Conservation (phyloP, 2,113 vertebrate genomes). For the Tachuris rubrigastra region DNA sequence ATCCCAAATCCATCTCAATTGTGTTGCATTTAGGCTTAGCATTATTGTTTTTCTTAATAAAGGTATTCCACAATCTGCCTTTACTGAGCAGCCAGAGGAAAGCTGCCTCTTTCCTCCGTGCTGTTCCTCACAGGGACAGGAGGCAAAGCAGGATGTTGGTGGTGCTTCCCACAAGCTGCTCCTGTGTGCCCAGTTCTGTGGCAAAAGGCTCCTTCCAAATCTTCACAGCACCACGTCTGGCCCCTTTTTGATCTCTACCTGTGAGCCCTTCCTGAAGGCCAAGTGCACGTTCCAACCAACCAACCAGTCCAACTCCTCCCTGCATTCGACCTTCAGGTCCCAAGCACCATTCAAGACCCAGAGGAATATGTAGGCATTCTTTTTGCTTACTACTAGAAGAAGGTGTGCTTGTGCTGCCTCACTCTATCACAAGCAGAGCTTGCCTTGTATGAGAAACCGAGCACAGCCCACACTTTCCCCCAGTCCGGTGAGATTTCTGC, state of each 20-base stretch:
- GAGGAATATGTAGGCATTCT: neutral
- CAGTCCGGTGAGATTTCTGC: neutral
- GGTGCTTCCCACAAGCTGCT: neutral
- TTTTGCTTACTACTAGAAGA: neutral
- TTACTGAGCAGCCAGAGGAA: neutral
- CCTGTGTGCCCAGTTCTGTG: neutral
- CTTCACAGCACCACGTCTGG: neutral
- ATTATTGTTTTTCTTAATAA: neutral
- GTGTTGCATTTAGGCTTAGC: neutral
- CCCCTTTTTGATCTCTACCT: neutral
- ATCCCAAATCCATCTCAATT: neutral
- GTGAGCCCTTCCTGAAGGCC: neutral
- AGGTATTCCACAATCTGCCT: neutral
- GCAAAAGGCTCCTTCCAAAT: neutral
- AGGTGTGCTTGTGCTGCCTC: too few species aligned
- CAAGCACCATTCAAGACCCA: neutral
- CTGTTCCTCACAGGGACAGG: rapidly evolving
- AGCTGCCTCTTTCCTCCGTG: rapidly evolving
- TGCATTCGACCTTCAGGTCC: rapidly evolving
- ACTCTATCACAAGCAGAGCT: neutral
- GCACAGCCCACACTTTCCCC: neutral
- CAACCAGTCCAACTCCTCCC: neutral
- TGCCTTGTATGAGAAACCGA: neutral
- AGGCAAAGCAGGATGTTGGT: neutral
- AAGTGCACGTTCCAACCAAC: neutral